These are phyloP conservation scores for Aplodontia rufa DNA, from an alignment of 2,113 vertebrate species.

Conservation along the genomic window DNA sequence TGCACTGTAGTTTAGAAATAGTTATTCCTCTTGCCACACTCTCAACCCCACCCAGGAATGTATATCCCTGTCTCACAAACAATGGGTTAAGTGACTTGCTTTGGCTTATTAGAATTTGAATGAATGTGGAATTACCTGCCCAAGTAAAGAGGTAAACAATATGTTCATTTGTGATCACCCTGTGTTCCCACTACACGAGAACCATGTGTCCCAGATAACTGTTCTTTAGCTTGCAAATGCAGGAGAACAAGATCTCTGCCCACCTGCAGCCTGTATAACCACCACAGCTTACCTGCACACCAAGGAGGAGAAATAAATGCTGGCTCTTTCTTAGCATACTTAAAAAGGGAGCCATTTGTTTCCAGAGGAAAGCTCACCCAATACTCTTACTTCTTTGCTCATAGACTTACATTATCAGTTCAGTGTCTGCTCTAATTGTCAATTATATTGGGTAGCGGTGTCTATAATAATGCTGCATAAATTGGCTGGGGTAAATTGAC, in stretches of 20 bases:
- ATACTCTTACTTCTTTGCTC: neutral
- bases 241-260: no score
- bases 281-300: neutral
- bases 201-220: rapidly evolving
- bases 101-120: neutral
- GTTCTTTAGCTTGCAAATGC: neutral
- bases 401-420: neutral
- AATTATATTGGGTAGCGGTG: neutral
- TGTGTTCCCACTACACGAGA: rapidly evolving
- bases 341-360: no score
- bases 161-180: neutral
- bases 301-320: neutral
- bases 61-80: neutral
- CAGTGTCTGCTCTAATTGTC: neutral
- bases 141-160: neutral
- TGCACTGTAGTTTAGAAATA: neutral
- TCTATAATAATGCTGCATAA: neutral
- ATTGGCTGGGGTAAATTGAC: neutral
- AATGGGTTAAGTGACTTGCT: neutral
- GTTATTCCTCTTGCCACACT: neutral
- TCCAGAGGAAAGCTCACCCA: neutral
- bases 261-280: neutral
- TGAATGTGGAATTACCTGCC: neutral
- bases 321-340: no score
- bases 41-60: neutral